Evolutionary conservation across 2,113 vertebrate species (phyloP).

Genomic region (Vombatus ursinus): DNA sequence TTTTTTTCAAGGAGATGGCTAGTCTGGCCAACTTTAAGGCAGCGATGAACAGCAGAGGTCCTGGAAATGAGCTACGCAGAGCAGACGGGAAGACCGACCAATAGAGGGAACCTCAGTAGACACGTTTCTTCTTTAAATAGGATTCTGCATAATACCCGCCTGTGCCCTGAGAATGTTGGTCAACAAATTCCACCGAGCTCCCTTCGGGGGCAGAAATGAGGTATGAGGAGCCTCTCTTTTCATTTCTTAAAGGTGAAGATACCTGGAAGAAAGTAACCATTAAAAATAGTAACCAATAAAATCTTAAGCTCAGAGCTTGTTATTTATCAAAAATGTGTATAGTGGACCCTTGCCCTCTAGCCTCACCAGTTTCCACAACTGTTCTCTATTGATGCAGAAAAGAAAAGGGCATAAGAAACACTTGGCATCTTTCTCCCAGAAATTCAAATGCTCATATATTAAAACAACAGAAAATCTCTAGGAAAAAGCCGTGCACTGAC

Average conservation of each 20-base stretch:
- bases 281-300: neutral
- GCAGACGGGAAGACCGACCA: neutral
- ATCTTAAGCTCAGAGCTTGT: neutral
- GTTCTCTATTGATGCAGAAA: neutral
- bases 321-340: neutral
- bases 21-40: conserved; percentile 78
- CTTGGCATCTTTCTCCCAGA: neutral
- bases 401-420: neutral
- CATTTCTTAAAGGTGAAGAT: conserved; percentile 85
- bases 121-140: conserved; percentile 96
- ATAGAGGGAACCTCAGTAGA: conserved; percentile 81
- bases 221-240: conserved; percentile 92
- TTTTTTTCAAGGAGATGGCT: conserved; percentile 71
- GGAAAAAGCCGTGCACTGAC: neutral
- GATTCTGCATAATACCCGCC: conserved; percentile 88
- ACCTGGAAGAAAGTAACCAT: conserved; percentile 73
- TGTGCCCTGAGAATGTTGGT: conserved; percentile 89
- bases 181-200: conserved; percentile 83
- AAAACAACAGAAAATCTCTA: neutral
- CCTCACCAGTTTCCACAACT: neutral
- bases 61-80: conserved; percentile 25
- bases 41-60: conserved; percentile 76
- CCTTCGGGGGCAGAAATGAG: conserved; percentile 89
- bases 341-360: neutral
- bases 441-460: neutral